Percentiles rank a stretch among this genome's conserved stretches.
These are phyloP conservation scores for Epizoanthus ramosus DNA, from an alignment of 92 coral and sea anemone genomes.

Conservation along the genomic window DNA sequence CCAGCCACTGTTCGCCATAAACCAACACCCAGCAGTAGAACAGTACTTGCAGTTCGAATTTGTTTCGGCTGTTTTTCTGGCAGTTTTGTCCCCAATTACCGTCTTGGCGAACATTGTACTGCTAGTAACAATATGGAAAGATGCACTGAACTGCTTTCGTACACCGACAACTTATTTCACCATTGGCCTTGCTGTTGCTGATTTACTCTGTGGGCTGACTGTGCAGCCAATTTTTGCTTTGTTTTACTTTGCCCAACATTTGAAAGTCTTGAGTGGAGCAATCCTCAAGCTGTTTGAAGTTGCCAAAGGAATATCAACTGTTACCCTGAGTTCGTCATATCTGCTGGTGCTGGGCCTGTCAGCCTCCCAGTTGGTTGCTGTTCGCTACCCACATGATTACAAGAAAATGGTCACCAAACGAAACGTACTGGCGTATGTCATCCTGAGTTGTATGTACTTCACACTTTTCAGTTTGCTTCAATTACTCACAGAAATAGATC, in stretches of 20 bases:
- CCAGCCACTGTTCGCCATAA: background rate
- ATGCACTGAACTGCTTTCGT: slow-evolving; percentile 78
- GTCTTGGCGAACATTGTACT: slow-evolving; percentile 73
- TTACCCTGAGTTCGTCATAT: slow-evolving; percentile 76
- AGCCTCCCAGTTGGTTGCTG: slow-evolving; percentile 74
- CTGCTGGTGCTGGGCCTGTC: slow-evolving; percentile 79
- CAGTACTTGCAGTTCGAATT: slow-evolving; percentile 64
- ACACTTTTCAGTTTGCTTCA: slow-evolving; percentile 65
- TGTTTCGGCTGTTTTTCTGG: slow-evolving; percentile 62
- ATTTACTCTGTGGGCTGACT: slow-evolving; percentile 68
- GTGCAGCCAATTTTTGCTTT: slow-evolving; percentile 80
- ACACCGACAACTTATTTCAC: slow-evolving; percentile 81
- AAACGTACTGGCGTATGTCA: slow-evolving; percentile 59
- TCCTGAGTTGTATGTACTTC: slow-evolving; percentile 65
- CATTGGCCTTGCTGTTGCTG: slow-evolving; percentile 72
- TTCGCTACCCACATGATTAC: slow-evolving; percentile 77
- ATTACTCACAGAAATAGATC: slow-evolving; percentile 59
- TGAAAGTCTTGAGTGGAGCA: slow-evolving; percentile 28
- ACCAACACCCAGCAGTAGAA: background rate
- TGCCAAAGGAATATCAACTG: slow-evolving; percentile 76
- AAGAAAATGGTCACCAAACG: slow-evolving; percentile 63
- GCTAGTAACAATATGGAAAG: slow-evolving; percentile 68
- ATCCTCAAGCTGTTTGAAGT: slow-evolving; percentile 42
- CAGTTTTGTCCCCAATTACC: slow-evolving; percentile 74
- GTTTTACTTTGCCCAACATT: slow-evolving; percentile 61